Base-by-base conservation (phyloP, 1,140 invertebrate species). In the Amphibalanus amphitrite region DNA sequence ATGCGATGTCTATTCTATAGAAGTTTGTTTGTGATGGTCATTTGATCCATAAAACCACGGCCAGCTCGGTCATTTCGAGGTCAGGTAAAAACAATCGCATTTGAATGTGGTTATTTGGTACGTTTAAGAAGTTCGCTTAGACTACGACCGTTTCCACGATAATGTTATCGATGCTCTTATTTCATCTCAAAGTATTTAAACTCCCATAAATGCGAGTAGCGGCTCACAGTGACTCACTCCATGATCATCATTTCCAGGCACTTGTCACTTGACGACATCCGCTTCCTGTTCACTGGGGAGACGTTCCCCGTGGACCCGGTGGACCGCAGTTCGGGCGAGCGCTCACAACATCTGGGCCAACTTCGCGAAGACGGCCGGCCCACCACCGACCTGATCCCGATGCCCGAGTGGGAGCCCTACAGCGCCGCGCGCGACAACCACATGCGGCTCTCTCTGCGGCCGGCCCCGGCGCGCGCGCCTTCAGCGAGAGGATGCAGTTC, bases 351-450 rank as follows among this genome's bases (percentile, higher is more conserved):
- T 67, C 26, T 67, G 65, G 65, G 65, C 65, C 26, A 67, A 67
- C 65, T 67, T 67, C 28, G 65, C 65, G 10, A 26, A 28, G 26
- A 67, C 65, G 65, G 26, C n/a, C 26, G n/a, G 65, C 65, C 65
- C 10, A 28, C 28, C n/a, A 67, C 65, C 65, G 23, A 67, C 65
- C 65, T 26, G 26, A 28, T 17, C 0, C 1, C 4, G 3, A 3
- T 67, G n/a, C 65, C 65, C 20, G 65, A 67, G 65, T 67, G 65
- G 64, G 23, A 26, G 65, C 65, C 65, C 3, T 67, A 67, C 65
- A 28, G 28, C 65, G 64, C 8, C 10, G 26, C n/a, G 10, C 65
- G 65, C 1, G 10, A 67, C 3, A 10, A 28, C 26, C 65, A 67
- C 28, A 67, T 67, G 65, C 65, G 65, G 3, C n/a, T 28, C n/a